phyloP scores from a whole-genome alignment of 2,113 vertebrate genomes.

The Oryzias javanicus region DNA sequence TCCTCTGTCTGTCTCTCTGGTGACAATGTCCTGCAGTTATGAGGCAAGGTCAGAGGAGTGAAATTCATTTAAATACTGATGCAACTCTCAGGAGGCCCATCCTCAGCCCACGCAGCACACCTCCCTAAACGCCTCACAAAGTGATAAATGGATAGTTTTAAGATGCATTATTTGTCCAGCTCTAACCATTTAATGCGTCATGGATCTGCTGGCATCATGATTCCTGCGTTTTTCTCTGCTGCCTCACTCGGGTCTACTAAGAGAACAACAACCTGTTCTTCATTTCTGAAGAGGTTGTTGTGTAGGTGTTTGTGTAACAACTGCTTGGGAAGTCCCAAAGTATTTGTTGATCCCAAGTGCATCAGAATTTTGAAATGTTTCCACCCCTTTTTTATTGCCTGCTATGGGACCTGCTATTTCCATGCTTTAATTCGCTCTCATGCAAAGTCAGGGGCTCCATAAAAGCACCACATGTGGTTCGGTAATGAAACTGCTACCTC shows the following conservation, averaged over 20 bases:
- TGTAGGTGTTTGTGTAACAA: conserved; percentile 31
- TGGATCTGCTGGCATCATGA: conserved; percentile 32
- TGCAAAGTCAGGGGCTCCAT: conserved; percentile 68
- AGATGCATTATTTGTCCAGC: conserved; percentile 48
- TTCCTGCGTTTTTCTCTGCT: conserved; percentile 34
- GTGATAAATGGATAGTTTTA: conserved; percentile 47
- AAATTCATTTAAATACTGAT: conserved; percentile 76
- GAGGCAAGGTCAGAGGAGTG: conserved; percentile 72
- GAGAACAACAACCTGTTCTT: conserved; percentile 64
- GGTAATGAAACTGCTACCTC: conserved; percentile 70
- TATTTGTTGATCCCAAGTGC: conserved; percentile 71
- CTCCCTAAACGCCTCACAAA: conserved; percentile 52
- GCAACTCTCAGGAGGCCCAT: conserved; percentile 62
- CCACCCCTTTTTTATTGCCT: conserved; percentile 71
- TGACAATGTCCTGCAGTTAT: conserved; percentile 75
- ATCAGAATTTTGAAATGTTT: conserved; percentile 69
- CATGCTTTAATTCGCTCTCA: conserved; percentile 71
- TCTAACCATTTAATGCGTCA: conserved; percentile 45
- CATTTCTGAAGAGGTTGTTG: conserved; percentile 24
- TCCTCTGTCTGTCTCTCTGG: conserved; percentile 62
- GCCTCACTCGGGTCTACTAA: conserved; percentile 32
- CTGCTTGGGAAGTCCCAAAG: conserved; percentile 39
- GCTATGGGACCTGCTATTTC: conserved; percentile 74
- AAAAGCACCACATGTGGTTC: conserved; percentile 76
- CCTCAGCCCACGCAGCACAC: conserved; percentile 49